Conservation (phyloP, 2,113 vertebrate species). For the Lutjanus erythropterus region DNA sequence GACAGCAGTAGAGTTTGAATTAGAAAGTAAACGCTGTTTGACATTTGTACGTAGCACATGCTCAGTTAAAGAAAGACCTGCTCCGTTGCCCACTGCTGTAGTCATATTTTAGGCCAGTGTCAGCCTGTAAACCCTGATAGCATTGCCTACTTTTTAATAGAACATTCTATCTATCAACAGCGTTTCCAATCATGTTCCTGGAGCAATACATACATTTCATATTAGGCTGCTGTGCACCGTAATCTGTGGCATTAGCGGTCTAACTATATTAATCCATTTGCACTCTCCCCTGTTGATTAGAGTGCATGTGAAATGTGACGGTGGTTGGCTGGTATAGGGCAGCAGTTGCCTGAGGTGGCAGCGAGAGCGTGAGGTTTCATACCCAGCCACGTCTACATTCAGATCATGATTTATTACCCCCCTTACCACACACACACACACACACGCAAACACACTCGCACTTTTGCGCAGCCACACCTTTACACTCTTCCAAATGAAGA, state of each 20-base stretch:
- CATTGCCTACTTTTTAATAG: slow-evolving; percentile 59
- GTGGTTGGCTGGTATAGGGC: slow-evolving; percentile 80
- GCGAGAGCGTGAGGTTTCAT: slow-evolving; percentile 72
- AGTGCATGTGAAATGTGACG: slow-evolving; percentile 75
- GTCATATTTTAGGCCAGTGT: slow-evolving; percentile 32
- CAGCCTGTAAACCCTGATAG: slow-evolving; percentile 53
- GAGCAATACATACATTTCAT: slow-evolving; percentile 73
- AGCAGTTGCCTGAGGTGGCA: slow-evolving; percentile 80
- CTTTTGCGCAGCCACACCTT: slow-evolving; percentile 39
- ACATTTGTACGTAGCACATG: slow-evolving; percentile 24
- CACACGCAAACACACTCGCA: slow-evolving; percentile 45
- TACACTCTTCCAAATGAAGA: no score
- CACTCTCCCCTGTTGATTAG: slow-evolving; percentile 83
- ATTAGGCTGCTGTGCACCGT: slow-evolving; percentile 62
- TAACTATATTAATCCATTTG: slow-evolving; percentile 82
- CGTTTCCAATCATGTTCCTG: slow-evolving; percentile 72
- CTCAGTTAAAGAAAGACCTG: slow-evolving; percentile 31
- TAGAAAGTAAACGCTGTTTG: slow-evolving; percentile 30
- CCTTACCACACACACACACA: slow-evolving; percentile 41
- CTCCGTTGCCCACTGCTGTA: slow-evolving; percentile 5
- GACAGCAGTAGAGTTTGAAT: slow-evolving; percentile 12
- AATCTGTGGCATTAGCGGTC: slow-evolving; percentile 77
- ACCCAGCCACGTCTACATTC: slow-evolving; percentile 70
- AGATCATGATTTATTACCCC: slow-evolving; percentile 83
- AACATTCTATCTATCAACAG: slow-evolving; percentile 67